Base-by-base conservation (phyloP, 2,888 invertebrate genomes). In the Romanomermis culicivorax region DNA sequence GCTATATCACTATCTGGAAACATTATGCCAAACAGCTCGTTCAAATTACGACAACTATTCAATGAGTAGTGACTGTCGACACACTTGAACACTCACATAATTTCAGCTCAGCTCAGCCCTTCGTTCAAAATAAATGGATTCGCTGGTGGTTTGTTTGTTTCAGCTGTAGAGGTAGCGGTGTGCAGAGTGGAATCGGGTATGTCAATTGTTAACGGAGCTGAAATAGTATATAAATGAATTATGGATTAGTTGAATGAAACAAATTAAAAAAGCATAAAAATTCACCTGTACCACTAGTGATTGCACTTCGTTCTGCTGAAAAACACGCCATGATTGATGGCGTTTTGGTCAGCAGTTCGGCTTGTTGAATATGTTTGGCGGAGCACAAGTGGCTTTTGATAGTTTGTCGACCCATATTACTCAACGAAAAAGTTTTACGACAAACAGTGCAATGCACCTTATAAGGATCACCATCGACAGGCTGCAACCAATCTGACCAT, bases 51-150 rank as follows among this genome's bases (percentile, higher is more conserved):
- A 54, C 42, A 54, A 14, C 54, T 55, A n/a, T 53, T 55, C 27
- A 56, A 58, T 17, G 58, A 61, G 17, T 54, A 36, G 23, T 58
- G 58, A 14, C 26, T 45, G 30, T 53, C 20, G 23, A 56, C 30
- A 29, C 55, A 29, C n/a, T 58, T 51, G 26, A 61, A 26, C 2
- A 51, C 51, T 58, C 60, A 59, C 43, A 61, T n/a, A 27, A 61
- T 53, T 51, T 61, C 58, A 20, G 60, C 58, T 48, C 55, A 59
- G 24, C 50, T 26, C n/a, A 59, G 55, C 26, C 53, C 56, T n/a
- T 57, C 52, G 11, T 43, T 52, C 20, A 52, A 48, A 14, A 52
- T 23, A 23, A 52, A 52, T 20, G 20, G 42, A 42, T 52, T 45
- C 23, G 47, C 7, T 7, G 47, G 23, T 20, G 47, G 47, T 45